Evolutionary conservation across 1,140 invertebrate species (phyloP), one percentile per base, ranked within the genome.

Genomic region (Hyphantria cunea): DNA sequence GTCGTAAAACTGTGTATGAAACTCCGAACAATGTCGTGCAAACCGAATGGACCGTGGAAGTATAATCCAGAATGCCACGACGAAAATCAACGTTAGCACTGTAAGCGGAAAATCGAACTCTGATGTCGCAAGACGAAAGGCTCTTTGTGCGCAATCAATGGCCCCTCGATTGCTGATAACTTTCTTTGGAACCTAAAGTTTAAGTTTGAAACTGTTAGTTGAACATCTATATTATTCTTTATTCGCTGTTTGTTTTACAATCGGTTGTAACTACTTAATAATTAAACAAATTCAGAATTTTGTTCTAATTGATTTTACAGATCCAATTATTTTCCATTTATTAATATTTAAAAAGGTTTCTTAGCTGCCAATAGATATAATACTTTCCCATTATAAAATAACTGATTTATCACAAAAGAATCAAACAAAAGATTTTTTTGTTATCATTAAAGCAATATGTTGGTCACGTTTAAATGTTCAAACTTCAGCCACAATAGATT

Each of bases 81-180:
- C 77, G 79, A 86, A 83, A 88, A 85, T 84, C 82, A 82, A 74
- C 73, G 72, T 67, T 68, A 70, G 76, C 76, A 86, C 86, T 88
- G 86, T 86, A 71, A 84, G 76, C 64, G 76, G 80, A 85, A 86
- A 87, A 86, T 87, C 82, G 84, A 87, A 86, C 82, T 86, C 64
- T 75, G 84, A 85, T 89, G 84, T 89, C 85, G 82, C 82, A 78
- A 87, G 77, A 84, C 82, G 82, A 84, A 82, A 84, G 74, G 72
- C 74, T 80, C 85, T 90, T 87, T 90, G 86, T 84, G 80, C 78
- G 73, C 85, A 84, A 87, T 90, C 85, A 89, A 86, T 88, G 80
- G 81, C 61, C 74, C 80, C 80, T 80, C 81, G 80, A 88, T 88
- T 86, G 82, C 82, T 88, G 85, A 86, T 88, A 90, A 88, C 80